These are phyloP conservation scores for Leptarthrus brevirostris DNA, from an alignment of 2,888 invertebrate species.

Conservation along the genomic window DNA sequence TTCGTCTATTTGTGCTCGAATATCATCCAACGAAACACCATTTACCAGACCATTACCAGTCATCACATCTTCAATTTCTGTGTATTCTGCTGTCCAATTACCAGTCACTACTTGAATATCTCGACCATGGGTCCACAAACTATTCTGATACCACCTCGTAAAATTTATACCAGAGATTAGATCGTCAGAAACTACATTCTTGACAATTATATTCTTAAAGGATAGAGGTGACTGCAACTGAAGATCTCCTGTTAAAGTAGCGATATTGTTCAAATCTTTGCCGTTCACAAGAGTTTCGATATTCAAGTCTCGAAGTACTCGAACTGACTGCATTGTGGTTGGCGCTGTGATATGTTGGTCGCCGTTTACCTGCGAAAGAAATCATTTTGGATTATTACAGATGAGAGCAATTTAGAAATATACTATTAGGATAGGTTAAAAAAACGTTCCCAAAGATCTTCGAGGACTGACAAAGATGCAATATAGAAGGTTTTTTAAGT, in stretches of 20 bases:
- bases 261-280: slow-evolving; percentile 63
- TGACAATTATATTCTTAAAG: slow-evolving; percentile 58
- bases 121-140: slow-evolving; percentile 61
- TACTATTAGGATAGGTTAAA: too few species aligned
- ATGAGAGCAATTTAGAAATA: too few species aligned
- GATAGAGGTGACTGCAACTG: slow-evolving; percentile 60
- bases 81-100: slow-evolving; percentile 67
- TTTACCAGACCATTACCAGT: slow-evolving; percentile 62
- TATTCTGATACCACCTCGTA: slow-evolving; percentile 65
- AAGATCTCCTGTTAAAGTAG: slow-evolving; percentile 61
- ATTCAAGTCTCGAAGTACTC: slow-evolving; percentile 61
- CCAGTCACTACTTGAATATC: slow-evolving; percentile 66
- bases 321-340: slow-evolving; percentile 64
- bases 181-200: slow-evolving; percentile 58
- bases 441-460: too few species aligned
- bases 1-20: neutral
- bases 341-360: slow-evolving; percentile 66
- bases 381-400: too few species aligned
- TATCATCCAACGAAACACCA: slow-evolving; percentile 59
- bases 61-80: slow-evolving; percentile 64
- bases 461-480: too few species aligned
- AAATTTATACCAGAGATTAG: slow-evolving; percentile 66
- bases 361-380: slow-evolving; percentile 57
- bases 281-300: slow-evolving; percentile 64
- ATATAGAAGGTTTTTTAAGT: too few species aligned